Percentiles rank a stretch among this genome's conserved stretches.
These are phyloP conservation scores for Melospiza georgiana DNA, from an alignment of 2,113 vertebrate genomes.

Conservation along the genomic window DNA sequence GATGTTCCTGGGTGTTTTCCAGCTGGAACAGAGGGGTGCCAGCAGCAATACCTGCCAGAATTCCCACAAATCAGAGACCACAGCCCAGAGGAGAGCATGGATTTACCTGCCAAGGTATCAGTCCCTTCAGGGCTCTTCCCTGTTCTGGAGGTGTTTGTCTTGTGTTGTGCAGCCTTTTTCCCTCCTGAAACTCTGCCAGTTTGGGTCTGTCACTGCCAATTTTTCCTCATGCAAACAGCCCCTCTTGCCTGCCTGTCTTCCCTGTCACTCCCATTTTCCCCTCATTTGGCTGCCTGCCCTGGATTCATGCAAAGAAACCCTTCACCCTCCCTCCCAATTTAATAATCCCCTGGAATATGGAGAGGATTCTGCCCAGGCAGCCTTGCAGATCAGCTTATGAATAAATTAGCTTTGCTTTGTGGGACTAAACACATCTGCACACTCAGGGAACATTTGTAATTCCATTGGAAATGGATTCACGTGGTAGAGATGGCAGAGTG, in stretches of 20 bases:
- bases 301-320: background rate
- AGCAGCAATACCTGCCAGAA: background rate
- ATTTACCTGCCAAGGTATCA: background rate
- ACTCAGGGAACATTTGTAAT: constrained; percentile 20
- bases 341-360: constrained; percentile 39
- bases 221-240: background rate
- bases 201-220: background rate
- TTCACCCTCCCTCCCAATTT: background rate
- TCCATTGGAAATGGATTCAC: constrained; percentile 1
- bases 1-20: background rate
- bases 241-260: background rate
- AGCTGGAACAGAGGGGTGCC: background rate
- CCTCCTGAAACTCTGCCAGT: background rate
- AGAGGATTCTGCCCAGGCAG: constrained; percentile 13
- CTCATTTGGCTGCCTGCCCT: background rate
- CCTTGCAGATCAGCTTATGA: constrained; percentile 51
- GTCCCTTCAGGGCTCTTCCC: background rate
- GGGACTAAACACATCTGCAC: constrained; percentile 9
- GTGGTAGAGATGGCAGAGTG: background rate
- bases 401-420: constrained; percentile 60
- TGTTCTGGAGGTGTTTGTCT: background rate
- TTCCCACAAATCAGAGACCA: background rate
- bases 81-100: background rate
- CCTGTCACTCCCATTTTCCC: background rate
- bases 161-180: background rate